Evolutionary conservation across 2,888 invertebrate species (phyloP).

Genomic region (Troides aeacus): DNA sequence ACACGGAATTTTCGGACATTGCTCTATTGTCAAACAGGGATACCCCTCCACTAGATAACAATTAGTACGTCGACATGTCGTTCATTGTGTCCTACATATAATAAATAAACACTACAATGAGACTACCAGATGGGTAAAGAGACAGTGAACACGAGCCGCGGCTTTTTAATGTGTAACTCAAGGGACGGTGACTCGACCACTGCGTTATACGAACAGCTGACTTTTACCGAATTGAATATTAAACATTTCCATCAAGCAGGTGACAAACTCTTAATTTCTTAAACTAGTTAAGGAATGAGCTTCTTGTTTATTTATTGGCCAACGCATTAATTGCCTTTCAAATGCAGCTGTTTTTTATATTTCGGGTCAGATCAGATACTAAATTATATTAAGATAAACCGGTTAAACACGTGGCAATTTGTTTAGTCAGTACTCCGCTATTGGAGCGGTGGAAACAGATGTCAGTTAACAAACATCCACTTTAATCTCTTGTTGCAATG

Average conservation of each 20-base stretch:
- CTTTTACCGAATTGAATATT: conserved; percentile 35
- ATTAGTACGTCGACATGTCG: conserved; percentile 70
- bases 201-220: conserved; percentile 40
- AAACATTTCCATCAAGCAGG: conserved; percentile 28
- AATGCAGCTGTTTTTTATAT: conserved; percentile 31
- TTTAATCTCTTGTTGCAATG: conserved; percentile 3
- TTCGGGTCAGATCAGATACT: conserved; percentile 30
- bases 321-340: conserved; percentile 29
- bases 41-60: conserved; percentile 65
- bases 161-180: conserved; percentile 44
- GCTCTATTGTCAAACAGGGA: conserved; percentile 59
- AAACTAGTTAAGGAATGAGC: conserved; percentile 30
- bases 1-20: conserved; percentile 75
- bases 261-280: conserved; percentile 31
- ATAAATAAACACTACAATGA: conserved; percentile 72
- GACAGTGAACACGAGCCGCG: conserved; percentile 41
- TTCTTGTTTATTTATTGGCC: conserved; percentile 31
- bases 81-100: conserved; percentile 61
- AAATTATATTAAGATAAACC: conserved; percentile 29
- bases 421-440: conserved; percentile 23
- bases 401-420: conserved; percentile 30
- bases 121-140: conserved; percentile 64
- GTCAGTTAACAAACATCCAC: conserved; percentile 16
- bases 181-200: conserved; percentile 27
- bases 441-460: conserved; percentile 26